Conservation (phyloP, 2,888 invertebrate genomes). For the Folsomia manolachei region DNA sequence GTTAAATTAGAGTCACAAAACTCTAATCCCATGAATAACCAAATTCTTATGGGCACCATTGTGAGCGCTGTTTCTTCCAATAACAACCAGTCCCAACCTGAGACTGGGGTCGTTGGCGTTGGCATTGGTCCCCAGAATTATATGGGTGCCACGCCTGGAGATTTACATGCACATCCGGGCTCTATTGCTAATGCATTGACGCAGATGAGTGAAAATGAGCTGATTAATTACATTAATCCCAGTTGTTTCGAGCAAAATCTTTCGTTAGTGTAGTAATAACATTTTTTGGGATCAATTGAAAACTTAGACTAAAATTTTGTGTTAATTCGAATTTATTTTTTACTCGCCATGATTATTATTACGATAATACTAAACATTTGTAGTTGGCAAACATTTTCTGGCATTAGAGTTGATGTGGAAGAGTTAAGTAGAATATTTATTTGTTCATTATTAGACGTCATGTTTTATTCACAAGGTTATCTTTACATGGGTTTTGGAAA, state of each 20-base stretch:
- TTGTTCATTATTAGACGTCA: not conserved
- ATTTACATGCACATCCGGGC: constrained; percentile 39
- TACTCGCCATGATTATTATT: no score
- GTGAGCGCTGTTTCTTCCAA: not conserved
- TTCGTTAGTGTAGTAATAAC: constrained; percentile 31
- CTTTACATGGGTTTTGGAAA: no score
- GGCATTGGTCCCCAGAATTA: not conserved
- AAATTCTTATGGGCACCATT: constrained; percentile 19
- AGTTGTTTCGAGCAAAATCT: constrained; percentile 73
- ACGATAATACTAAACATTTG: no score
- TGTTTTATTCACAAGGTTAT: no score
- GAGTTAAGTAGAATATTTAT: not conserved
- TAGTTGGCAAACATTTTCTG: no score
- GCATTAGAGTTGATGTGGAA: no score
- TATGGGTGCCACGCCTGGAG: constrained; percentile 23
- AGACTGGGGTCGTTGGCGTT: not conserved
- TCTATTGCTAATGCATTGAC: constrained; percentile 58
- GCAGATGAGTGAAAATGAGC: constrained; percentile 81
- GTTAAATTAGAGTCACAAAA: constrained; percentile 28
- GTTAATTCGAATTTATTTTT: no score
- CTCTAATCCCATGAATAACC: not conserved
- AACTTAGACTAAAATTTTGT: not conserved
- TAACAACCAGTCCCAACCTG: not conserved
- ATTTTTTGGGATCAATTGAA: constrained; percentile 15
- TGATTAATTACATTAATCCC: constrained; percentile 83